Conservation (phyloP, 1,140 invertebrate genomes). For the Drosophila sp. region DNA sequence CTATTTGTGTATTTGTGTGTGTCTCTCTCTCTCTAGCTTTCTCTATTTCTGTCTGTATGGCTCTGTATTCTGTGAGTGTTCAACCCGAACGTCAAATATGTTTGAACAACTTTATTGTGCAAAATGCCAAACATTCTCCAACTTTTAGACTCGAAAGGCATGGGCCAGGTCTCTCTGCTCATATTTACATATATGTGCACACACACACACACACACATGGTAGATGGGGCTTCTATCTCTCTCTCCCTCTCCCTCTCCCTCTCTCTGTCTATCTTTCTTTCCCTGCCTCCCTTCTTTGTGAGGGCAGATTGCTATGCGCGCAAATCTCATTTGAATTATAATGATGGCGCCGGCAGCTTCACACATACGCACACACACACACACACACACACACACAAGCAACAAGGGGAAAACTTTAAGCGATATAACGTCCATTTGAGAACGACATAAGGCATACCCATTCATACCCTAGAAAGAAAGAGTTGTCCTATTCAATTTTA, state of each 20-base stretch:
- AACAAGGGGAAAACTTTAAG: constrained; percentile 3
- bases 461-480: background rate
- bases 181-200: constrained; percentile 4
- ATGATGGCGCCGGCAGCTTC: constrained; percentile 70
- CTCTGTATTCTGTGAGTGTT: constrained; percentile 31
- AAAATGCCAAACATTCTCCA: constrained; percentile 80
- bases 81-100: constrained; percentile 70
- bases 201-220: background rate
- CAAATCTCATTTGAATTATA: constrained; percentile 81
- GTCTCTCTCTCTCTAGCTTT: background rate
- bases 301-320: constrained; percentile 63
- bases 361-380: constrained; percentile 30
- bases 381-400: constrained; percentile 22
- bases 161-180: constrained; percentile 10
- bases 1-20: constrained; percentile 13
- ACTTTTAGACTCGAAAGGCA: constrained; percentile 64
- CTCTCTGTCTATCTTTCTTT: constrained; percentile 3
- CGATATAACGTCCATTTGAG: background rate
- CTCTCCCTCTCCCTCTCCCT: background rate
- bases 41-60: constrained; percentile 2
- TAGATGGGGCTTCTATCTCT: background rate
- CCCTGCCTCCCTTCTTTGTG: constrained; percentile 7
- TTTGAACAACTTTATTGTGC: constrained; percentile 80
- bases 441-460: background rate
- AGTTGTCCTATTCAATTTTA: background rate